Evolutionary conservation across 2,113 vertebrate species (phyloP).

Genomic region (Oryctolagus cuniculus): mOryCun1.1 NC_091447.1:27387501-27388000

Average conservation of each 20-base stretch:
- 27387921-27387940: background rate
- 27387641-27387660: too few relatives aligned
- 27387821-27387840: background rate
- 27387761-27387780: background rate
- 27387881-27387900: background rate
- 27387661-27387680: background rate
- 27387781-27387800: constrained; percentile 32
- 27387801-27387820: background rate
- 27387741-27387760: background rate
- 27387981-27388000: background rate
- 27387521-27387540: background rate
- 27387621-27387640: background rate
- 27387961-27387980: background rate
- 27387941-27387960: background rate
- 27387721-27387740: background rate
- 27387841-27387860: background rate
- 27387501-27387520: background rate
- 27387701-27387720: background rate
- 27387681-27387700: background rate
- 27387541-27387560: background rate
- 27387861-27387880: background rate
- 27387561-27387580: background rate
- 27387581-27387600: background rate
- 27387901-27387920: background rate
- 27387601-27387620: background rate